Conservation (phyloP, 2,888 invertebrate species). For the Drosophila colorata region DNA sequence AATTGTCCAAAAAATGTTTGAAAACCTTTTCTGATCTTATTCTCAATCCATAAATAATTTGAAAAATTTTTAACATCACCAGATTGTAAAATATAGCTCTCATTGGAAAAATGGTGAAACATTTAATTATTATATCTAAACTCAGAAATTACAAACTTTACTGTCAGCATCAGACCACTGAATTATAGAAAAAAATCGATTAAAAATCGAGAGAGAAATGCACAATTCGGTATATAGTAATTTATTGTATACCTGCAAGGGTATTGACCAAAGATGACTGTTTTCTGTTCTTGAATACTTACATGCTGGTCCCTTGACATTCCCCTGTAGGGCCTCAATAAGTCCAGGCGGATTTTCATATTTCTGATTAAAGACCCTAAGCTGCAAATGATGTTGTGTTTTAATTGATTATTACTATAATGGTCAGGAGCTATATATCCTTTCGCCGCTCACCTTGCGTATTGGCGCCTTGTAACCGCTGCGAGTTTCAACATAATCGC, state of each 20-base stretch:
- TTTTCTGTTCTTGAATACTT: slow-evolving; percentile 24
- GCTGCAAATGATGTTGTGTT: slow-evolving; percentile 17
- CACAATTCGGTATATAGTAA: too few species aligned
- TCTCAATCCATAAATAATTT: too few species aligned
- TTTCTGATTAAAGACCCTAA: slow-evolving; percentile 55
- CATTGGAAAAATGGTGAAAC: too few species aligned
- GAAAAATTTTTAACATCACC: too few species aligned
- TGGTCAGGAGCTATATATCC: neutral
- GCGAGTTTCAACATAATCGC: slow-evolving; percentile 68
- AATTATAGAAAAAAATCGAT: too few species aligned
- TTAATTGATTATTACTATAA: slow-evolving; percentile 1
- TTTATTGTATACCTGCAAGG: neutral
- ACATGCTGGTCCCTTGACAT: slow-evolving; percentile 35
- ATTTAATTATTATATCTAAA: too few species aligned
- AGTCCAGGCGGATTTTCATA: slow-evolving; percentile 58
- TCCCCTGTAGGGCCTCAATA: slow-evolving; percentile 56
- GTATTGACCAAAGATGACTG: neutral
- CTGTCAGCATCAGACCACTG: too few species aligned
- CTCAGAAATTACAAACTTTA: too few species aligned
- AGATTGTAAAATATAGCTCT: too few species aligned
- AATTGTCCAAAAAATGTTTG: too few species aligned
- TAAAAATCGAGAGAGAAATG: too few species aligned
- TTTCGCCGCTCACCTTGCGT: slow-evolving; percentile 55
- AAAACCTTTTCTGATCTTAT: too few species aligned
- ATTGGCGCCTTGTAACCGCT: slow-evolving; percentile 49